phyloP scores from a whole-genome alignment of 2,113 vertebrate genomes.

The Tylochromis polylepis region DNA sequence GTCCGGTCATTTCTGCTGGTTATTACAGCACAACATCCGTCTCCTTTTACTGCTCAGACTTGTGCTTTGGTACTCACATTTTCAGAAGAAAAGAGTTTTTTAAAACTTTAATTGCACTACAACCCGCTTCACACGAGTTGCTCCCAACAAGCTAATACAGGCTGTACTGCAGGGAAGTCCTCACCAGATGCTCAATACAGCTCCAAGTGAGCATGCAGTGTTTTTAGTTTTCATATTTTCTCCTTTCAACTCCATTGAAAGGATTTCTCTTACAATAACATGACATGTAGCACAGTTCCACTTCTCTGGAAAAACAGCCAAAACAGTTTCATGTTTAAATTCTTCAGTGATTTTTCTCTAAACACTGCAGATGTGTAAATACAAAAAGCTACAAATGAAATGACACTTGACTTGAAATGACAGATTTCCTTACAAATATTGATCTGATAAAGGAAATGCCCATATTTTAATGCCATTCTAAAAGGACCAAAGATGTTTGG shows the following conservation, averaged over 20 bases:
- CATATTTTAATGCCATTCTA: neutral
- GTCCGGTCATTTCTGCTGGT: neutral
- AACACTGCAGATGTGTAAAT: neutral
- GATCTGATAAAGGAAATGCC: neutral
- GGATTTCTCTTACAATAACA: conserved; percentile 54
- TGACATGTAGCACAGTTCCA: neutral
- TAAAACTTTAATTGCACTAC: neutral
- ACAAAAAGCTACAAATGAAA: neutral
- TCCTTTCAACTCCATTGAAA: conserved; percentile 66
- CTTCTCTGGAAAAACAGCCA: conserved; percentile 33
- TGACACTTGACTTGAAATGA: no score
- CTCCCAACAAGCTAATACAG: neutral
- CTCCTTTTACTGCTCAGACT: fast-evolving
- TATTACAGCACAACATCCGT: neutral
- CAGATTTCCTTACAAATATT: neutral
- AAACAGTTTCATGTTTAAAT: neutral
- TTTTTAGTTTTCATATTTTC: conserved; percentile 67
- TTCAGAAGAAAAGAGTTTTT: neutral
- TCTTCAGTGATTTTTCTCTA: conserved; percentile 13
- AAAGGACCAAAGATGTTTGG: neutral
- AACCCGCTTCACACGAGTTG: neutral
- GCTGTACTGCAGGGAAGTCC: neutral
- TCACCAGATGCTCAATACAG: conserved; percentile 32
- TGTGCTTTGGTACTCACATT: neutral
- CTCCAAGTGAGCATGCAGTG: conserved; percentile 41